A percentile compares a stretch with the other conserved stretches of the same genome.
Conservation (phyloP, 2,113 vertebrate genomes). For the Oceanodroma tethys region DNA sequence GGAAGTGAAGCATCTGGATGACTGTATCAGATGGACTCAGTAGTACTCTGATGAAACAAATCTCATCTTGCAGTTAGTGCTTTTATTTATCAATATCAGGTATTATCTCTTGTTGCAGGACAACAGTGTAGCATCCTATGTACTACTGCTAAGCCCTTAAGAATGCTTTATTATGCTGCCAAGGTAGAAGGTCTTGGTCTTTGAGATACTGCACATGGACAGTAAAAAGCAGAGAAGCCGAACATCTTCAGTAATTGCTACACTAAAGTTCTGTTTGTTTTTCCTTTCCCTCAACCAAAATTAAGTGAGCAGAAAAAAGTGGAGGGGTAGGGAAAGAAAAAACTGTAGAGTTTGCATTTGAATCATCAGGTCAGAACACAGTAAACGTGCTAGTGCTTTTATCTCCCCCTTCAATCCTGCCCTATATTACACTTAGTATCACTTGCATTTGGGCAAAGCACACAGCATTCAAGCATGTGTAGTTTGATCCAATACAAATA, state of each 20-base stretch:
- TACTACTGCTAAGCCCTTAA: neutral
- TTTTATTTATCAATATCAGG: neutral
- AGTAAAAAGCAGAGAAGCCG: neutral
- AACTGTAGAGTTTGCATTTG: neutral
- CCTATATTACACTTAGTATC: neutral
- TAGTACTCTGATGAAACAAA: neutral
- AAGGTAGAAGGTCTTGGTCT: neutral
- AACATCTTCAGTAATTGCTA: neutral
- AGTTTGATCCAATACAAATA: neutral
- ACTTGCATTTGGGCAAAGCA: neutral
- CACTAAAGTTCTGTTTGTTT: neutral
- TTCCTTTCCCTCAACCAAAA: neutral
- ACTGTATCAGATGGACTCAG: rapidly evolving
- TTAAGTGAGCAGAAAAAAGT: neutral
- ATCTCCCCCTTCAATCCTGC: neutral
- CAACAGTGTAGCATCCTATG: neutral
- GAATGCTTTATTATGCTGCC: neutral
- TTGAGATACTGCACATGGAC: neutral
- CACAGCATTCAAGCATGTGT: neutral
- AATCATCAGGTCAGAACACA: neutral
- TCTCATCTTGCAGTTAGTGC: neutral
- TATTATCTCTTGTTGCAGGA: neutral
- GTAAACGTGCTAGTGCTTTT: neutral
- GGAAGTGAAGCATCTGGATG: neutral
- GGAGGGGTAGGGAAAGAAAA: neutral